Percentiles rank a stretch among this genome's conserved stretches.
phyloP scores from a whole-genome alignment of 2,797 vertebrate genomes.

The Diceros bicornis region DNA sequence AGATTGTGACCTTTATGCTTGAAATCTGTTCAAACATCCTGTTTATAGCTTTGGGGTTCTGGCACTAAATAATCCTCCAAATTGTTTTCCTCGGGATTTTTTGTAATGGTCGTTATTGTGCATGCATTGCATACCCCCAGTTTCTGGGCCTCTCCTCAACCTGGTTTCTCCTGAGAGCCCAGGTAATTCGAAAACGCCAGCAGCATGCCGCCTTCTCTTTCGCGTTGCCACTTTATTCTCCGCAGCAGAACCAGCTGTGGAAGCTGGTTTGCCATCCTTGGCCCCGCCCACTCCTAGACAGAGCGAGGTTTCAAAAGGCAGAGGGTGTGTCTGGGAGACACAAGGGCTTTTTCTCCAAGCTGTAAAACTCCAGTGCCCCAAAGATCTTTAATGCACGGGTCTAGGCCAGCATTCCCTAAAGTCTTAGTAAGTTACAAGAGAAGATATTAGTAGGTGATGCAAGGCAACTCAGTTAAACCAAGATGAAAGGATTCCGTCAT shows the following conservation, averaged over 20 bases:
- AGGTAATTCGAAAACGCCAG: constrained; percentile 46
- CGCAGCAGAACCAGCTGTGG: neutral
- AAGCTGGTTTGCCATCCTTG: neutral
- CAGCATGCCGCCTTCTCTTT: neutral
- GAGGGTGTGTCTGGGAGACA: neutral
- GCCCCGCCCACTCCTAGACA: neutral
- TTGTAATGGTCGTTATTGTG: constrained; percentile 22
- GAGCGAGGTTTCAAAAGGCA: neutral
- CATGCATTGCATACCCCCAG: neutral
- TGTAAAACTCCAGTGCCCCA: neutral
- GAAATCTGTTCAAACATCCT: constrained; percentile 81
- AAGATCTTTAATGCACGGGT: neutral
- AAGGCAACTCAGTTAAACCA: neutral
- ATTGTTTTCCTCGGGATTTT: constrained; percentile 75
- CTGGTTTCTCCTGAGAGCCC: constrained; percentile 31
- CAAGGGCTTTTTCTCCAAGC: neutral
- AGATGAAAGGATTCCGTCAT: neutral
- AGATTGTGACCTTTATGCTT: constrained; percentile 86
- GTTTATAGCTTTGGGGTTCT: constrained; percentile 76
- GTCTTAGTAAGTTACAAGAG: neutral
- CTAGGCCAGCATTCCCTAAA: neutral
- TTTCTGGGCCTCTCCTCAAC: neutral
- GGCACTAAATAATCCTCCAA: constrained; percentile 84
- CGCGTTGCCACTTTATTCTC: neutral
- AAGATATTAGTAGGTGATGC: neutral